phyloP scores from a whole-genome alignment of 1,140 invertebrate species.

The Himalopsyche phryganea region DNA sequence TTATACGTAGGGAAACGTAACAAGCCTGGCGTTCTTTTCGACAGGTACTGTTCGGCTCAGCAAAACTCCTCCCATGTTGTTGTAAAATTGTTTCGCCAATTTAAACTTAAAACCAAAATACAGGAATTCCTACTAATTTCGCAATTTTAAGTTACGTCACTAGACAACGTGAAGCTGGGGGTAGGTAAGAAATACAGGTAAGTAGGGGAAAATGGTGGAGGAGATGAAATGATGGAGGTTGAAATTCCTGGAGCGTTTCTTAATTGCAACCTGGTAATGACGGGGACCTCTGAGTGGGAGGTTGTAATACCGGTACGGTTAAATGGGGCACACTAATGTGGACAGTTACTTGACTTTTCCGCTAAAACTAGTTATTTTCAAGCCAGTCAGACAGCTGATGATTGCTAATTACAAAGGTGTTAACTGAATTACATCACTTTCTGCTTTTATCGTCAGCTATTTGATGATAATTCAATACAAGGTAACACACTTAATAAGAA shows the following conservation, averaged over 20 bases:
- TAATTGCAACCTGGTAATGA: constrained; percentile 33
- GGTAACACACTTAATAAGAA: no score
- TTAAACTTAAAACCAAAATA: constrained; percentile 30
- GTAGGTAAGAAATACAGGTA: neutral
- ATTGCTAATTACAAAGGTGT: no score
- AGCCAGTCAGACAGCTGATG: no score
- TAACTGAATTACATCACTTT: no score
- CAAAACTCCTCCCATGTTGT: constrained; percentile 11
- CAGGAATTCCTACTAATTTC: constrained; percentile 26
- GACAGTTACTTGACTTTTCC: neutral
- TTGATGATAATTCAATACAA: no score
- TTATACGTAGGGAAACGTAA: neutral
- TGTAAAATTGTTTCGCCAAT: constrained; percentile 27
- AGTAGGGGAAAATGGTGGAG: neutral
- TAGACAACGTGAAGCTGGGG: neutral
- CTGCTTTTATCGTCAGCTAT: no score
- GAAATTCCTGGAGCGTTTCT: constrained; percentile 32
- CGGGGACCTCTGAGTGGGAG: constrained; percentile 8
- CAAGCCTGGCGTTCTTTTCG: neutral
- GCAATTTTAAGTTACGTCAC: constrained; percentile 27
- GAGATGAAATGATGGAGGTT: constrained; percentile 3
- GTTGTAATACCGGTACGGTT: constrained; percentile 25
- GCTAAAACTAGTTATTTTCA: no score
- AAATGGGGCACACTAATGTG: constrained; percentile 20
- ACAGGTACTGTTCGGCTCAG: neutral